Conservation (phyloP, 2,113 vertebrate genomes). For the Ciconia maguari region DNA sequence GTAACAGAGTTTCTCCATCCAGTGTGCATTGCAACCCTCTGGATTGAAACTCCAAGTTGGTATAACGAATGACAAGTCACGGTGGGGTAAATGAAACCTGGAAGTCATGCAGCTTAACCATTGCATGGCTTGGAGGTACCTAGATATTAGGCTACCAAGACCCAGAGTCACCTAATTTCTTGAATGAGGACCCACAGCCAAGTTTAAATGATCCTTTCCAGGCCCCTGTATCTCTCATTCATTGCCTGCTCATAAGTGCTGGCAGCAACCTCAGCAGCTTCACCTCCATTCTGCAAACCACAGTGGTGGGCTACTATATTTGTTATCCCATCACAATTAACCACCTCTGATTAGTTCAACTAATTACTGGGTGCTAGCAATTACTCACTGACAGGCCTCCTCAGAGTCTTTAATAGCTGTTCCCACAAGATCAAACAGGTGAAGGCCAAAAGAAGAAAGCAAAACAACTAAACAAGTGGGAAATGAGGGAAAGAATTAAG, state of each 20-base stretch:
- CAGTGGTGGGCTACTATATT: neutral
- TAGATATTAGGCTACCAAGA: neutral
- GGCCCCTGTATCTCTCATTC: neutral
- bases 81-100: neutral
- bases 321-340: conserved; percentile 50
- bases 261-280: neutral
- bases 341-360: conserved; percentile 53
- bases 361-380: conserved; percentile 58
- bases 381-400: conserved; percentile 39
- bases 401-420: conserved; percentile 31
- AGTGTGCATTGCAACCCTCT: fast-evolving
- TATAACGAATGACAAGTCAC: neutral
- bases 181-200: neutral
- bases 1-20: neutral
- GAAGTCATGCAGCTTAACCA: neutral
- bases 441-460: conserved; percentile 52
- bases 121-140: neutral
- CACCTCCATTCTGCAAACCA: neutral
- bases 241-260: neutral
- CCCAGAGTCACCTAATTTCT: neutral
- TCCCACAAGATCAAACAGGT: conserved; percentile 59
- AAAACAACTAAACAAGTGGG: conserved; percentile 47
- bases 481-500: conserved; percentile 51
- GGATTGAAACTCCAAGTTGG: neutral
- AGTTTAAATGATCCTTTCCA: neutral